These are phyloP conservation scores for Bugulina stolonifera DNA, from an alignment of 2,888 invertebrate species.

Conservation along the genomic window DNA sequence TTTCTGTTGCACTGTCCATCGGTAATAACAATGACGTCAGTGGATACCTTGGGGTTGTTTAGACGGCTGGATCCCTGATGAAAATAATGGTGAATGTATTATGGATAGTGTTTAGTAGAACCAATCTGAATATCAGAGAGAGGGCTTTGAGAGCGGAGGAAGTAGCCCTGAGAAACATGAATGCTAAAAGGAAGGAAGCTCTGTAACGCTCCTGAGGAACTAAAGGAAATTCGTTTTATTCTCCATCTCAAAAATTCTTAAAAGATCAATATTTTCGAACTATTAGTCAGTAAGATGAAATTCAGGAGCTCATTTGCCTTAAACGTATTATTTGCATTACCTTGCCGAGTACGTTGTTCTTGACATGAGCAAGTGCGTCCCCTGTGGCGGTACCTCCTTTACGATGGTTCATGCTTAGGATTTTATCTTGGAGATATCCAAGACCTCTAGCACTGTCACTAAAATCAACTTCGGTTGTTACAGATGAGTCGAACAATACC, in stretches of 20 bases:
- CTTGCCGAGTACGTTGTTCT: slow-evolving; percentile 16
- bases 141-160: too few species aligned
- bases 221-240: too few species aligned
- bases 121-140: too few species aligned
- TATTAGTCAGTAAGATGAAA: too few species aligned
- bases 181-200: too few species aligned
- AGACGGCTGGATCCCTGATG: slow-evolving; percentile 16
- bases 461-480: slow-evolving; percentile 19
- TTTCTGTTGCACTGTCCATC: slow-evolving; percentile 18
- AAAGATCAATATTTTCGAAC: too few species aligned
- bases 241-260: too few species aligned
- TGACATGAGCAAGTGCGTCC: neutral
- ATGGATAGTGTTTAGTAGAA: too few species aligned
- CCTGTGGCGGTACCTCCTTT: slow-evolving; percentile 5
- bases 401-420: slow-evolving; percentile 12
- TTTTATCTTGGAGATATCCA: slow-evolving; percentile 18
- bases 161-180: too few species aligned
- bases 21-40: slow-evolving; percentile 10
- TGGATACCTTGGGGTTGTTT: slow-evolving; percentile 8
- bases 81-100: neutral
- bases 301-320: too few species aligned
- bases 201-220: too few species aligned
- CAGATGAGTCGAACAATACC: slow-evolving; percentile 5
- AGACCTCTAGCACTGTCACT: slow-evolving; percentile 16
- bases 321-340: neutral